A percentile compares a stretch with the other conserved stretches of the same genome.
Conservation (phyloP, 2,113 vertebrate species). For the Terrapene triunguis region DNA sequence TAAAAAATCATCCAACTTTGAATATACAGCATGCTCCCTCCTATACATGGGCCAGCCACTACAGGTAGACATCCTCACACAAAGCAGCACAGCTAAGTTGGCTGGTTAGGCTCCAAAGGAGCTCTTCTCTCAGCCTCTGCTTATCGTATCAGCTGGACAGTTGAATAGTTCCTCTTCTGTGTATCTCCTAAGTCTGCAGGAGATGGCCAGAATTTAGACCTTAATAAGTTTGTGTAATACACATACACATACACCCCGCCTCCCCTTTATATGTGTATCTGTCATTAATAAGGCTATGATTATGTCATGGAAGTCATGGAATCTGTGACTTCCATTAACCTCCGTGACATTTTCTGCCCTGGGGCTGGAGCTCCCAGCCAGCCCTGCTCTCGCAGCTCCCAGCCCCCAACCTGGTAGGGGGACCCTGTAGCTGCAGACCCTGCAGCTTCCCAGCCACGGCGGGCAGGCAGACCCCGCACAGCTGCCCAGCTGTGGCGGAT, state of each 20-base stretch:
- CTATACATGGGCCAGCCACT: fast-evolving
- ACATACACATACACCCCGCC: neutral
- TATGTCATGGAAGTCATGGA: too few relatives aligned
- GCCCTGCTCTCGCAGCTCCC: too few relatives aligned
- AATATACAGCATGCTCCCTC: fast-evolving
- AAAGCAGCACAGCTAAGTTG: neutral
- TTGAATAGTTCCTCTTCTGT: neutral
- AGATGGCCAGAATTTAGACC: neutral
- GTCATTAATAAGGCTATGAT: neutral
- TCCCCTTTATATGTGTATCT: neutral
- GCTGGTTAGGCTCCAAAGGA: fast-evolving
- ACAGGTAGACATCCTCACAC: neutral
- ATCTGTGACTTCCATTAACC: too few relatives aligned
- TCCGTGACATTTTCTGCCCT: too few relatives aligned
- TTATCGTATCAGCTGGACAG: neutral
- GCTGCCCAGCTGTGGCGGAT: too few relatives aligned
- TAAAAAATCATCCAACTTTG: neutral
- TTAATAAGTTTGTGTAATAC: neutral
- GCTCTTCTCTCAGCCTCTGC: neutral
- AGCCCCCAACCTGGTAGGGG: too few relatives aligned
- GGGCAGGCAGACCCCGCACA: too few relatives aligned
- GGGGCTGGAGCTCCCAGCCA: too few relatives aligned
- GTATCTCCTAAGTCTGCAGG: fast-evolving
- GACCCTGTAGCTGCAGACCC: too few relatives aligned
- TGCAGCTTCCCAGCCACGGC: too few relatives aligned